Evolutionary conservation across 2,888 invertebrate genomes (phyloP), one percentile per base, ranked within the genome.

Genomic region (Lagria hirta): DNA sequence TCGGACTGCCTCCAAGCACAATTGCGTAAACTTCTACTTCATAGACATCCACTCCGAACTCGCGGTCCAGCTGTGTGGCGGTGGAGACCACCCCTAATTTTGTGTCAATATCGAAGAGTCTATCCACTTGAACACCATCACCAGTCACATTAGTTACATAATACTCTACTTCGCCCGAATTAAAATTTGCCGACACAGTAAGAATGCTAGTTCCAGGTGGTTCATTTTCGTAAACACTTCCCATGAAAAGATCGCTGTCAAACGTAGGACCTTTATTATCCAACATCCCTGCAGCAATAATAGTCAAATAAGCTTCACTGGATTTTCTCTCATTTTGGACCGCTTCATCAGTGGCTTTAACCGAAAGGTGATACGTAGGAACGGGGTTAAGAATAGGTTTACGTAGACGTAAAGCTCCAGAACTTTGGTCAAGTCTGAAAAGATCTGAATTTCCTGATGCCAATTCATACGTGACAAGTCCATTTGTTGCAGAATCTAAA

Each of bases 321-420:
- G 88, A 89, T 70, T 86, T 84, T 47, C 92, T 80, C 67, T 92
- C 92, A 55, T 86, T 85, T 62, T 92, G 84, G 2, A 90, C 91
- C 1, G 93, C 94, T 68, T 93, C 93, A 69, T 94, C 94, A 4
- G 92, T 91, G 2, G 93, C 94, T 61, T 90, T 84, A 26, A 94
- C 82, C 0, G 88, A 86, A 23, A 94, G 74, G 60, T 86, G 85
- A 74, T 91, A 92, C 35, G 85, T 80, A 1, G 85, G 80, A 61
- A 88, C 88, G 0, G 84, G 77, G 43, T 75, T 75, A 2, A 76
- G 72, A 3, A 77, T 71, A 3, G 82, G 74, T 55, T 79, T 79
- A 15, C 79, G 78, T 47, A 88, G 70, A 12, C 80, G 80, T 44
- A 91, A 75, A 6, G 82, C 80, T 3, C 93, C 93, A 7, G 84